Conservation (phyloP, 37 sponge, comb jelly and placozoan species). For the Beroe forskalii region DNA sequence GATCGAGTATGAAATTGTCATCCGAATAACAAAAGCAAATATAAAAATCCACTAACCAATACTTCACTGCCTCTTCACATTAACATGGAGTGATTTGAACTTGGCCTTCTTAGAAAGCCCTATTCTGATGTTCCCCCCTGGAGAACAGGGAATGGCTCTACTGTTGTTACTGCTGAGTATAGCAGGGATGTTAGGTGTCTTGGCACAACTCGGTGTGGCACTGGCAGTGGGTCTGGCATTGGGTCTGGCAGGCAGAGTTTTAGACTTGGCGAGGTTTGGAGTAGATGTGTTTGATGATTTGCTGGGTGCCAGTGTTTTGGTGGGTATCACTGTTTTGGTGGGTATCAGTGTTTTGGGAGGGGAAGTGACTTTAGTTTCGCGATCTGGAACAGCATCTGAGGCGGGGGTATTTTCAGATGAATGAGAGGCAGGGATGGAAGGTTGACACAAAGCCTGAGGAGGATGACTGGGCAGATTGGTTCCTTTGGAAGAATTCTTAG, state of each 20-base stretch:
- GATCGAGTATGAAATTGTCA: too few species aligned
- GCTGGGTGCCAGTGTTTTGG: not conserved
- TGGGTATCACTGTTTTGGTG: not conserved
- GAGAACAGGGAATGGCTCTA: not conserved
- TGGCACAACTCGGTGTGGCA: not conserved
- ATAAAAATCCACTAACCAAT: too few species aligned
- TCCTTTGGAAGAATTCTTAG: not conserved
- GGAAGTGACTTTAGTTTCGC: not conserved
- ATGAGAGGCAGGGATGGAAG: too few species aligned
- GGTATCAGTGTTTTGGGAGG: not conserved
- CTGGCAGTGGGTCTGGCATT: too few species aligned
- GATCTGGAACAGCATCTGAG: not conserved
- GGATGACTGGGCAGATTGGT: not conserved
- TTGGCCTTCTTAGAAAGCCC: slow-evolving; percentile 34
- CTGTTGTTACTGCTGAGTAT: not conserved
- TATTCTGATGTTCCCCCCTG: not conserved
- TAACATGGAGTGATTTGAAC: slow-evolving; percentile 44
- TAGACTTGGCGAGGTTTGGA: not conserved
- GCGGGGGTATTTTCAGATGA: too few species aligned
- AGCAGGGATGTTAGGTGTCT: not conserved
- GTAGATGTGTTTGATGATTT: not conserved
- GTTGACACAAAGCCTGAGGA: too few species aligned
- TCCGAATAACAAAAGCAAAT: too few species aligned
- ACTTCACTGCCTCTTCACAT: slow-evolving; percentile 14
- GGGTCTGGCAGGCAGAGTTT: not conserved